These are phyloP conservation scores for Mactra quadrangularis DNA, from an alignment of 1,140 invertebrate genomes.

Conservation along the genomic window DNA sequence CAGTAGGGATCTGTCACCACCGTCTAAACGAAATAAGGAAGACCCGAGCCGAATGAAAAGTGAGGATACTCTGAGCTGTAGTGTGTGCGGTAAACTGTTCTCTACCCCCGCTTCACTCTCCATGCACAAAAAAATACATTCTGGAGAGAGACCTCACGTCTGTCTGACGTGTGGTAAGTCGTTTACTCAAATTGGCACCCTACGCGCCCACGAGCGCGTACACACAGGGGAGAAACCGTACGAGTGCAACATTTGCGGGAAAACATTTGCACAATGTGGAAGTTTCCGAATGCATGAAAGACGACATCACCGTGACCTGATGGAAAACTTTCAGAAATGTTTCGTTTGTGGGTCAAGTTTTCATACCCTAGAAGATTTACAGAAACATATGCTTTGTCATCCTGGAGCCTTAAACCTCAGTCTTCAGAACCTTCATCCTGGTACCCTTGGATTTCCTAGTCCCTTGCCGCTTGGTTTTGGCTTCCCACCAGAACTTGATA, in stretches of 20 bases:
- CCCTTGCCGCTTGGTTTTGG: slow-evolving; percentile 49
- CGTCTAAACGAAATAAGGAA: slow-evolving; percentile 31
- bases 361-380: slow-evolving; percentile 69
- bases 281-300: slow-evolving; percentile 77
- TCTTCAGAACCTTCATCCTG: slow-evolving; percentile 41
- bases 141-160: slow-evolving; percentile 69
- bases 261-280: slow-evolving; percentile 76
- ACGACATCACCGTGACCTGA: slow-evolving; percentile 70
- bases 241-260: slow-evolving; percentile 74
- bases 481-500: slow-evolving; percentile 36
- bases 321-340: slow-evolving; percentile 68
- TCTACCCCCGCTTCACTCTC: slow-evolving; percentile 70
- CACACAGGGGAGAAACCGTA: slow-evolving; percentile 79
- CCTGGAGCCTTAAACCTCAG: slow-evolving; percentile 58
- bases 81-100: slow-evolving; percentile 74
- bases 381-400: slow-evolving; percentile 73
- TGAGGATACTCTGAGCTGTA: slow-evolving; percentile 68
- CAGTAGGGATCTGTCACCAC: slow-evolving; percentile 36
- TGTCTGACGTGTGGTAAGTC: slow-evolving; percentile 73
- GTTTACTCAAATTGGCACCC: slow-evolving; percentile 76
- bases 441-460: slow-evolving; percentile 38
- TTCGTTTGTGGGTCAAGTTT: slow-evolving; percentile 74
- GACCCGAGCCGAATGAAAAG: slow-evolving; percentile 31
- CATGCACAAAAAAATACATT: slow-evolving; percentile 78
- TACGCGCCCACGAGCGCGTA: slow-evolving; percentile 75